Conservation (phyloP, 2,113 vertebrate species). For the Amphiprion ocellaris region DNA sequence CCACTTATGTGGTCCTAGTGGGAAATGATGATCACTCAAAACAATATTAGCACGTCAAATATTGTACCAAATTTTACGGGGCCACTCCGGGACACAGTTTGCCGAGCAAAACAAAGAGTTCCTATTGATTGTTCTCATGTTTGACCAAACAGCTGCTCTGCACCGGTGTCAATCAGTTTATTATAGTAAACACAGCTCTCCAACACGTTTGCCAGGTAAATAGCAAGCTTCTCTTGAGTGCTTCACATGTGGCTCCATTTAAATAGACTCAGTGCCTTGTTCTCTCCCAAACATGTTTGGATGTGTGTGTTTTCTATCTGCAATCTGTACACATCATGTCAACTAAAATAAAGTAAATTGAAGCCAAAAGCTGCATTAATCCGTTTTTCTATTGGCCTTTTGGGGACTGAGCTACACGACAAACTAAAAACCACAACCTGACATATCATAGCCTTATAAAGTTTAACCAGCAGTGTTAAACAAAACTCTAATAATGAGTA, state of each 20-base stretch:
- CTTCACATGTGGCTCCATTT: slow-evolving; percentile 31
- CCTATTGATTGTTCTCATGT: slow-evolving; percentile 72
- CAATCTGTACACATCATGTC: slow-evolving; percentile 10
- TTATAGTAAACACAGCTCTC: slow-evolving; percentile 63
- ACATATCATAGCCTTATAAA: too few species aligned
- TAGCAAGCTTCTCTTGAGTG: slow-evolving; percentile 38
- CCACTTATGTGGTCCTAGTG: slow-evolving; percentile 67
- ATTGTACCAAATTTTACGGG: slow-evolving; percentile 65
- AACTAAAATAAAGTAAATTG: slow-evolving; percentile 9
- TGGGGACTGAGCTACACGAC: neutral
- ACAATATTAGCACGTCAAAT: slow-evolving; percentile 79
- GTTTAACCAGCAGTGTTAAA: too few species aligned
- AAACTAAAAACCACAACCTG: slow-evolving; percentile 5
- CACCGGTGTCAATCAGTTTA: slow-evolving; percentile 68
- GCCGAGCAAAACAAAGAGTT: slow-evolving; percentile 69
- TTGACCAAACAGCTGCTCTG: slow-evolving; percentile 73
- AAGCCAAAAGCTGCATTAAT: neutral
- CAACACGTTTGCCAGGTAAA: slow-evolving; percentile 53
- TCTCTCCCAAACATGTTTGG: slow-evolving; percentile 5
- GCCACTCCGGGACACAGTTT: slow-evolving; percentile 60
- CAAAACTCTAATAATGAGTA: too few species aligned
- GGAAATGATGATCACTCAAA: slow-evolving; percentile 76
- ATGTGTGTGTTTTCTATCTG: slow-evolving; percentile 12
- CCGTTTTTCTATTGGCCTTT: too few species aligned
- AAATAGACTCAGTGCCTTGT: slow-evolving; percentile 6